Percentiles rank a stretch among this genome's conserved stretches.
phyloP scores from a whole-genome alignment of 2,113 vertebrate genomes.

The Xiphophorus hellerii region DNA sequence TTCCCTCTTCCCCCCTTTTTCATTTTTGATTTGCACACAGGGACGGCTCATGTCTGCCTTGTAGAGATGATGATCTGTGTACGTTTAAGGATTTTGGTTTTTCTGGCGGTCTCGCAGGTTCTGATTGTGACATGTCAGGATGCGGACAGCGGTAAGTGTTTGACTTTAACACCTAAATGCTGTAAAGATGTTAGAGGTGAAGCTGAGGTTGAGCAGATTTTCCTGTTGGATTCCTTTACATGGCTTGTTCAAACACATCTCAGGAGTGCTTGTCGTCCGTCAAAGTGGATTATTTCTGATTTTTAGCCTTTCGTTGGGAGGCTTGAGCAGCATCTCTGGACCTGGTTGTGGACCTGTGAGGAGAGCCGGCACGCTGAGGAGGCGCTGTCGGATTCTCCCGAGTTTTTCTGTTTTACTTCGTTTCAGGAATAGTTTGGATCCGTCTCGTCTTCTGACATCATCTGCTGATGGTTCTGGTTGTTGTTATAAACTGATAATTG shows the following conservation, averaged over 20 bases:
- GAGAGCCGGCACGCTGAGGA: conserved; percentile 47
- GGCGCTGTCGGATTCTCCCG: conserved; percentile 68
- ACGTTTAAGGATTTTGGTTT: conserved; percentile 80
- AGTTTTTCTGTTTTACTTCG: conserved; percentile 64
- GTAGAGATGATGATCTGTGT: conserved; percentile 80
- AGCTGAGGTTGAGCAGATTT: not conserved
- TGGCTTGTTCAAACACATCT: conserved; percentile 5
- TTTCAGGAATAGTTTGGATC: conserved; percentile 23
- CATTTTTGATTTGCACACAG: conserved; percentile 52
- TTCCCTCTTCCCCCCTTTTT: conserved; percentile 36
- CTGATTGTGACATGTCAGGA: conserved; percentile 80
- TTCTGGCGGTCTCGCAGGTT: conserved; percentile 77
- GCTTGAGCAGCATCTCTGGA: conserved; percentile 26
- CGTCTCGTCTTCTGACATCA: too few relatives aligned
- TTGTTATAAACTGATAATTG: conserved; percentile 1
- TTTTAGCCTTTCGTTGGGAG: conserved; percentile 37
- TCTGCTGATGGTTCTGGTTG: not conserved
- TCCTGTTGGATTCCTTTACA: not conserved
- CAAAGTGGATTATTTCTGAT: conserved; percentile 29
- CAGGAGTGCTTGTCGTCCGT: conserved; percentile 1
- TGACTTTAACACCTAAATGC: conserved; percentile 33
- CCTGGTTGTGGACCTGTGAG: conserved; percentile 65
- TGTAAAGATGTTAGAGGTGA: not conserved
- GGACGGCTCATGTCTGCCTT: conserved; percentile 79
- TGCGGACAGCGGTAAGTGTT: conserved; percentile 75